Evolutionary conservation across 2,113 vertebrate genomes (phyloP).

Genomic region (Empidonax traillii): DNA sequence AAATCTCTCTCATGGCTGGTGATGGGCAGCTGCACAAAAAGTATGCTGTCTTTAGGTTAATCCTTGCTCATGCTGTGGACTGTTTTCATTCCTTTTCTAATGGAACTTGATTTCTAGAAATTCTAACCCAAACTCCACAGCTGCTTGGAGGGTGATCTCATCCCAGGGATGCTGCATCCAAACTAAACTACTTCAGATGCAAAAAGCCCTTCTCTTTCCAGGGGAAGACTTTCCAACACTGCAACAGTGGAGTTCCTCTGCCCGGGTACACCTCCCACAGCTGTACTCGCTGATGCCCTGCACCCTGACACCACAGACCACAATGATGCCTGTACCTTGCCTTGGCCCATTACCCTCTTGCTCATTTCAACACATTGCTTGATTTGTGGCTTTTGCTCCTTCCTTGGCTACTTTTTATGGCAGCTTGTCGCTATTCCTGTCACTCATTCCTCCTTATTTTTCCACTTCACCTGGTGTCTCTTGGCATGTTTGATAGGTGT

Average conservation of each 20-base stretch:
- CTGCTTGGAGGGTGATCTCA: fast-evolving
- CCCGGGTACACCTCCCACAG: no score
- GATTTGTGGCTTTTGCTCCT: constrained; percentile 3
- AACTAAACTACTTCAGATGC: neutral
- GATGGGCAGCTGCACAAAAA: neutral
- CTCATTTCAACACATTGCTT: neutral
- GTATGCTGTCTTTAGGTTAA: neutral
- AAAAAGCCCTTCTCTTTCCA: neutral
- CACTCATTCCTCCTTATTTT: neutral
- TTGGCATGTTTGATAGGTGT: neutral
- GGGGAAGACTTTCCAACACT: neutral
- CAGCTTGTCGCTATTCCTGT: neutral
- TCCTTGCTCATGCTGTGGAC: neutral
- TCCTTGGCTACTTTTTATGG: neutral
- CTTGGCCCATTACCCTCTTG: neutral
- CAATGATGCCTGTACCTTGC: neutral
- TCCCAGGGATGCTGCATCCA: neutral
- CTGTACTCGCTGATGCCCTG: neutral
- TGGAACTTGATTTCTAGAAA: neutral
- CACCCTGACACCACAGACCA: neutral
- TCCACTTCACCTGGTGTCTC: neutral
- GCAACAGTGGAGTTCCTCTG: neutral
- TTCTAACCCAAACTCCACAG: fast-evolving
- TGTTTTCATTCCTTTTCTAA: neutral
- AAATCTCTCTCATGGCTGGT: neutral